phyloP scores from a whole-genome alignment of 1,140 invertebrate genomes.

The Lysiphlebus fabarum region DNA sequence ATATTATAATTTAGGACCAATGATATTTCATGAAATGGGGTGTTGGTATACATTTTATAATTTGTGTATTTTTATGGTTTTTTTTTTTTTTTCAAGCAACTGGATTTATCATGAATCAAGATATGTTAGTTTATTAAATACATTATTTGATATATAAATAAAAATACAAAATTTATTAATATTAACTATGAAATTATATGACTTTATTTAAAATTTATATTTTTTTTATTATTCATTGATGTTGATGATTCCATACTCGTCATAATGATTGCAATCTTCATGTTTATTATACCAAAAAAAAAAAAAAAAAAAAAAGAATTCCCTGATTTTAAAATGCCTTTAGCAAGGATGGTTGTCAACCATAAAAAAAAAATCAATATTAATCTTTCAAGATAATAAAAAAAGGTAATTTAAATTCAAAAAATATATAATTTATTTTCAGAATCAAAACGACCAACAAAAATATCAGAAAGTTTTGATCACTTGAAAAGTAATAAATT shows the following conservation, averaged over 20 bases:
- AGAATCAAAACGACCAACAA: slow-evolving; percentile 51
- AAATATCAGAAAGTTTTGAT: slow-evolving; percentile 63
- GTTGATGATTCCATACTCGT: slow-evolving; percentile 75
- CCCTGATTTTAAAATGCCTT: slow-evolving; percentile 65
- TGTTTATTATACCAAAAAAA: slow-evolving; percentile 73
- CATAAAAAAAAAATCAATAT: slow-evolving; percentile 6
- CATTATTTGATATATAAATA: no score
- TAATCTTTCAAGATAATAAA: neutral
- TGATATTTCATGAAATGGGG: slow-evolving; percentile 74
- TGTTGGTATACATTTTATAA: slow-evolving; percentile 71
- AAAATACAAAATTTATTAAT: neutral
- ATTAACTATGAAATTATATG: no score
- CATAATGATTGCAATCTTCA: slow-evolving; percentile 70
- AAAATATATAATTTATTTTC: slow-evolving; percentile 3
- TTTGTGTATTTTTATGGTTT: slow-evolving; percentile 79
- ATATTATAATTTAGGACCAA: slow-evolving; percentile 72
- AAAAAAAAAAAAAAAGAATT: slow-evolving; percentile 59
- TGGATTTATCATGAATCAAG: slow-evolving; percentile 69
- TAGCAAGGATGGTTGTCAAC: slow-evolving; percentile 30
- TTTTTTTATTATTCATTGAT: slow-evolving; percentile 49
- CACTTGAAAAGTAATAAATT: slow-evolving; percentile 70
- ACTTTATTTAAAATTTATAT: no score
- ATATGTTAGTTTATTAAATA: slow-evolving; percentile 44
- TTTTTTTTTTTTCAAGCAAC: slow-evolving; percentile 80
- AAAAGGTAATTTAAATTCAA: neutral